Percentiles rank a stretch among this genome's conserved stretches.
These are phyloP conservation scores for Zosterops lateralis DNA, from an alignment of 2,113 vertebrate genomes.

Conservation along the genomic window DNA sequence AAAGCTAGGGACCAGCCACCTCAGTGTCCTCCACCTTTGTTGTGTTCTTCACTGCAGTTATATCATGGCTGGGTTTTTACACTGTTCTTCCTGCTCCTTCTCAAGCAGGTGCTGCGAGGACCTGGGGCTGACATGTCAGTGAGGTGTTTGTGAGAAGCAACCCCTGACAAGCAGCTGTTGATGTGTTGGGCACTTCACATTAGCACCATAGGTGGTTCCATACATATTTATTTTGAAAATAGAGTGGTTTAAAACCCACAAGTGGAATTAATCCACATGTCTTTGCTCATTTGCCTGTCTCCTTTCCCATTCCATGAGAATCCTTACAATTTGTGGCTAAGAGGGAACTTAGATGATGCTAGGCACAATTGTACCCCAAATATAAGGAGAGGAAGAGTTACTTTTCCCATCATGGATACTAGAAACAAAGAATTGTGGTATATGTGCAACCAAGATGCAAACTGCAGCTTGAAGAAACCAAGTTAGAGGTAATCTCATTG, in stretches of 20 bases:
- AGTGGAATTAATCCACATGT: background rate
- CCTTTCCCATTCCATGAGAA: background rate
- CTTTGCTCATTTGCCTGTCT: background rate
- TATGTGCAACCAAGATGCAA: background rate
- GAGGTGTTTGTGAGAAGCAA: background rate
- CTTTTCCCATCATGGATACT: background rate
- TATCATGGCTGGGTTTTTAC: background rate
- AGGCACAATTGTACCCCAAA: background rate
- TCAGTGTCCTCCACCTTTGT: background rate
- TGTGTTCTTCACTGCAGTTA: background rate
- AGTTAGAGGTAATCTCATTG: background rate
- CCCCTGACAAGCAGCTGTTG: fast-evolving
- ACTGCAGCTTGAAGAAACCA: background rate
- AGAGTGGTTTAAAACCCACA: background rate
- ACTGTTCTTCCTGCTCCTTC: background rate
- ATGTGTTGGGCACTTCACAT: background rate
- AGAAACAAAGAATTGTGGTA: background rate
- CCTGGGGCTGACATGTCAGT: fast-evolving
- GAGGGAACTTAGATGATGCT: background rate
- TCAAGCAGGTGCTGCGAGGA: background rate
- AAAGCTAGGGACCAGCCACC: background rate
- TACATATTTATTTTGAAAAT: background rate
- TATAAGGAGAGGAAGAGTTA: background rate
- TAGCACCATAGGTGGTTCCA: background rate
- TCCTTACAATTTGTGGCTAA: background rate